A percentile compares a stretch with the other conserved stretches of the same genome.
These are phyloP conservation scores for Notarius lentiginosus DNA, from an alignment of 2,113 vertebrate genomes.

Conservation along the genomic window DNA sequence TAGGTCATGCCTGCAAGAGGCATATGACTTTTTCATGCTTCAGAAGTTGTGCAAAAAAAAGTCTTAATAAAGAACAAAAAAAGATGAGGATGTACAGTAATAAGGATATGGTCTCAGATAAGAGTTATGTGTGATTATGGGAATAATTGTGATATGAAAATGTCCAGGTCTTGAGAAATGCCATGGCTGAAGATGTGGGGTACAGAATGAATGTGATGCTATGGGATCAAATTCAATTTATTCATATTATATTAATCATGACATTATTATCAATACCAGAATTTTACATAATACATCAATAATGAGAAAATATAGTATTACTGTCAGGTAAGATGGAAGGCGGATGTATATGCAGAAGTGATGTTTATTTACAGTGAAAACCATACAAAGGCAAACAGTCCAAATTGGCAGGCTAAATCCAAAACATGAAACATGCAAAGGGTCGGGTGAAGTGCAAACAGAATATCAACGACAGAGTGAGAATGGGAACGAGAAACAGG, in stretches of 20 bases:
- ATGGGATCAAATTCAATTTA: background rate
- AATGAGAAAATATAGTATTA: background rate
- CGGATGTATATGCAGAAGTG: too few relatives aligned
- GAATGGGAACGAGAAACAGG: too few relatives aligned
- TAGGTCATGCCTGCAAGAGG: background rate
- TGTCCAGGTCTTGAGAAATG: background rate
- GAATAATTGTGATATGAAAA: background rate
- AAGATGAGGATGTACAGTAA: background rate
- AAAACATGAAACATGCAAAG: too few relatives aligned
- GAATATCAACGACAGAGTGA: too few relatives aligned
- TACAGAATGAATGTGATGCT: background rate
- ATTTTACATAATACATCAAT: background rate
- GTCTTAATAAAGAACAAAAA: background rate
- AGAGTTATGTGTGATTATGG: background rate
- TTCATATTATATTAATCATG: background rate
- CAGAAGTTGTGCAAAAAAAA: background rate
- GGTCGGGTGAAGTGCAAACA: too few relatives aligned
- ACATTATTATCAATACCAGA: background rate
- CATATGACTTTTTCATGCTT: background rate
- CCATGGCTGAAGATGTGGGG: background rate
- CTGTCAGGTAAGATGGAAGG: too few relatives aligned
- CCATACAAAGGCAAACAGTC: too few relatives aligned
- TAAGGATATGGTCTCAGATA: background rate
- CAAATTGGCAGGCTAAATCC: too few relatives aligned
- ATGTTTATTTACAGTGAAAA: too few relatives aligned